Evolutionary conservation across 2,888 invertebrate species (phyloP).

Genomic region (Polymixis lichenea): DNA sequence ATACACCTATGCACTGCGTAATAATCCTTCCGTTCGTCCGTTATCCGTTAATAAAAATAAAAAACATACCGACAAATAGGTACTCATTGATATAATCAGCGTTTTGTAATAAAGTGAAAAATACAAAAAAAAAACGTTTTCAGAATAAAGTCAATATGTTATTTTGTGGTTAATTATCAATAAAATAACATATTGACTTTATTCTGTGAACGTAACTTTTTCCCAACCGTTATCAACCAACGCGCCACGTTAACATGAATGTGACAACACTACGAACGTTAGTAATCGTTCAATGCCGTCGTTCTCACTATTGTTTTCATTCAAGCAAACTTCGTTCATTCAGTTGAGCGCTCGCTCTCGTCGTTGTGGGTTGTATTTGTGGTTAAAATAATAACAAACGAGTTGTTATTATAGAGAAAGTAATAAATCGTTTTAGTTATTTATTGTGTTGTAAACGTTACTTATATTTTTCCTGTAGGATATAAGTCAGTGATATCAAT

Average conservation of each 20-base stretch:
- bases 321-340: constrained; percentile 47
- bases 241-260: too few species aligned
- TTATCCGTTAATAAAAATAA: too few species aligned
- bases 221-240: background rate
- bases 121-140: too few species aligned
- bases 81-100: too few species aligned
- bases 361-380: constrained; percentile 56
- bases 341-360: constrained; percentile 76
- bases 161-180: too few species aligned
- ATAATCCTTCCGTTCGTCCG: too few species aligned
- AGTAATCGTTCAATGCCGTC: constrained; percentile 17
- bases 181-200: background rate
- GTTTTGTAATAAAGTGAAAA: too few species aligned
- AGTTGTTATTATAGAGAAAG: constrained; percentile 60
- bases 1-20: too few species aligned
- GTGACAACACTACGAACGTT: constrained; percentile 36
- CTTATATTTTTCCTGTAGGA: constrained; percentile 43
- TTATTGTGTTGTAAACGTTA: constrained; percentile 56
- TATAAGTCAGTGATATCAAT: constrained; percentile 49
- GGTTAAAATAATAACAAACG: background rate
- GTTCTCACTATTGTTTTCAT: constrained; percentile 16
- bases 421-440: constrained; percentile 61
- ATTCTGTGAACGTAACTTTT: background rate
- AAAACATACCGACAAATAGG: too few species aligned
- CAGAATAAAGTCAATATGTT: too few species aligned